Evolutionary conservation across 2,888 invertebrate species (phyloP), one percentile per base, ranked within the genome.

Genomic region (Salpingus planirostris): DNA sequence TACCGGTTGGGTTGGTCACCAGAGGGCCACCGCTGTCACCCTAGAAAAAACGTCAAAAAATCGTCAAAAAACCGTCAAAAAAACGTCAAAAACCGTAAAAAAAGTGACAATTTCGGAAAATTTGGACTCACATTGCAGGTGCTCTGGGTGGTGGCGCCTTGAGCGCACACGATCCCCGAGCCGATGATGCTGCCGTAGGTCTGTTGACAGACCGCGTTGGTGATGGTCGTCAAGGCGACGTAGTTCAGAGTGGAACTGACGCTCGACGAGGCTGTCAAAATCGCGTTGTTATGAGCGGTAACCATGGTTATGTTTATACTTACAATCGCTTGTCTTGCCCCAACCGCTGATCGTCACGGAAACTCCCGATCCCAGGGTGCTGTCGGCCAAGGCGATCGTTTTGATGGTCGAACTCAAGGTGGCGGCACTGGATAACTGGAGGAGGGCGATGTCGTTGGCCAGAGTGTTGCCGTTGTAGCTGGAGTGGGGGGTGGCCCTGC

Each of bases 121-220:
- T n/a, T n/a, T n/a, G n/a, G n/a, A 30, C 29, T 29, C 10, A 29
- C 29, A 21, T 29, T 29, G 29, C 29, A 29, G 14, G 29, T 29
- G 13, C 29, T 29, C 8, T 21, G 22, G 13, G 11, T 29, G 22
- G 3, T 21, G 2, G 21, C 2, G 11, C 29, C 29, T 21, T 5
- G 2, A 5, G 11, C n/a, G 13, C 29, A 29, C 10, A 29, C 29
- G 4, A 31, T 23, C 18, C 31, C 31, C 2, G 21, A 22, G 7
- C 22, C 21, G 12, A 29, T 29, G 14, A 14, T 22, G 21, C 29
- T 29, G 13, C 29, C 29, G 21, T 29, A 29, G 22, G 29, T 29
- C 6, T 22, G 11, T 3, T 12, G n/a, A 11, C 29, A 29, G 1
- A 29, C 29, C 5, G 3, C 13, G 31, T 31, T 24, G 5, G 31